A percentile compares a stretch with the other conserved stretches of the same genome.
Conservation (phyloP, 2,888 invertebrate genomes). For the Lepidochitona cinerea region DNA sequence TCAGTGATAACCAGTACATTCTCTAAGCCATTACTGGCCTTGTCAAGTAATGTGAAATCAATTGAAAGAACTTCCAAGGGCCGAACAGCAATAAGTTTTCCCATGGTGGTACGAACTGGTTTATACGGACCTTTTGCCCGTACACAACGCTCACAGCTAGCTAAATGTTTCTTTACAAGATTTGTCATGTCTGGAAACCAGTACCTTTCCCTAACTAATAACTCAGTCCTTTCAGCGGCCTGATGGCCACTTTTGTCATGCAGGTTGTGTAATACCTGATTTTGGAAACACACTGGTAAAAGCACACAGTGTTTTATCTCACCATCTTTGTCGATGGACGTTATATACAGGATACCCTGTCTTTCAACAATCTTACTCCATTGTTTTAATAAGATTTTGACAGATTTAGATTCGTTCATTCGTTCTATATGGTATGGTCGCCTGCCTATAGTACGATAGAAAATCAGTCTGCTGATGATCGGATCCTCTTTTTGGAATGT, state of each 20-base stretch:
- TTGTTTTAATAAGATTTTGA: background rate
- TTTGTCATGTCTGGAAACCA: background rate
- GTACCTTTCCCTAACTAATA: background rate
- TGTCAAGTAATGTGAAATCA: background rate
- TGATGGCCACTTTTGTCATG: conserved; percentile 9
- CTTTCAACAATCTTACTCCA: background rate
- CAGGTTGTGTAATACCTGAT: background rate
- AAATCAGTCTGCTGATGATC: background rate
- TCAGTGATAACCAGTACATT: background rate
- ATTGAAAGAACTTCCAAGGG: background rate
- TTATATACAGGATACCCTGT: background rate
- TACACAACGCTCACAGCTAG: conserved; percentile 1
- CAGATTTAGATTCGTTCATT: background rate
- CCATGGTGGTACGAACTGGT: background rate
- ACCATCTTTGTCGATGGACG: background rate
- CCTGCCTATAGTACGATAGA: background rate
- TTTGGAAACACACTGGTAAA: conserved; percentile 5
- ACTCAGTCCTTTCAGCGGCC: background rate
- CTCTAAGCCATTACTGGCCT: background rate
- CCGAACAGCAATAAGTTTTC: background rate
- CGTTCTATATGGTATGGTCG: background rate
- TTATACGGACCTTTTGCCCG: background rate
- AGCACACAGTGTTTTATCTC: background rate
- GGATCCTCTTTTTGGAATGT: background rate
- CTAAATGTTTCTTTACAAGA: background rate